A percentile compares a stretch with the other conserved stretches of the same genome.
These are phyloP conservation scores for Mesitornis unicolor DNA, from an alignment of 2,113 vertebrate genomes.

Conservation along the genomic window DNA sequence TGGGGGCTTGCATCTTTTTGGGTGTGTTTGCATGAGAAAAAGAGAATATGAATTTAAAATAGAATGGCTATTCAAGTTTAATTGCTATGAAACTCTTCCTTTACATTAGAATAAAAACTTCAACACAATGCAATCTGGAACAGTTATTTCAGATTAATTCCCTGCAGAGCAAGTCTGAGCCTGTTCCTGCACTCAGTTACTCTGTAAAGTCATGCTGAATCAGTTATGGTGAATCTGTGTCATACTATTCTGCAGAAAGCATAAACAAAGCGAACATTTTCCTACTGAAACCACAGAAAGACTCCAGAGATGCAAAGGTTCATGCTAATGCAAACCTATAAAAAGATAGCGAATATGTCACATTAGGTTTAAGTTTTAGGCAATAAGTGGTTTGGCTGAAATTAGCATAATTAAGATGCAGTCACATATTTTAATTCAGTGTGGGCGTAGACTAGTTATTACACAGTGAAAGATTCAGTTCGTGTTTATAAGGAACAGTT, in stretches of 20 bases:
- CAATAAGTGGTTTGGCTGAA: background rate
- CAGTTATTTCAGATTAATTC: background rate
- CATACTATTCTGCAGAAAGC: background rate
- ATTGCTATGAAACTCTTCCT: background rate
- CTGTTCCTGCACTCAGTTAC: background rate
- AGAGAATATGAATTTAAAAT: background rate
- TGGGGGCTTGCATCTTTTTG: background rate
- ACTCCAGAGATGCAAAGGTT: background rate
- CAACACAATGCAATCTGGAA: background rate
- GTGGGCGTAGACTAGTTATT: background rate
- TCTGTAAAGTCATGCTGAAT: background rate
- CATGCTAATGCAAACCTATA: background rate
- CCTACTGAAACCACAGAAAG: background rate
- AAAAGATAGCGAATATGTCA: background rate
- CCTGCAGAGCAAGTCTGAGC: background rate
- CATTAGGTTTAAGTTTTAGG: background rate
- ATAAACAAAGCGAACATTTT: background rate
- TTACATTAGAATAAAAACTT: background rate
- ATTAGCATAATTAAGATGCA: background rate
- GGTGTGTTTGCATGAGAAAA: background rate
- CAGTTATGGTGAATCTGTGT: background rate
- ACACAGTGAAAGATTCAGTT: background rate
- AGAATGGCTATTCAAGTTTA: background rate
- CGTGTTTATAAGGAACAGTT: background rate
- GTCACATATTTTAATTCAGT: background rate